Percentiles rank a stretch among this genome's conserved stretches.
Evolutionary conservation across 2,113 vertebrate genomes (phyloP).

Genomic region (Plestiodon gilberti): DNA sequence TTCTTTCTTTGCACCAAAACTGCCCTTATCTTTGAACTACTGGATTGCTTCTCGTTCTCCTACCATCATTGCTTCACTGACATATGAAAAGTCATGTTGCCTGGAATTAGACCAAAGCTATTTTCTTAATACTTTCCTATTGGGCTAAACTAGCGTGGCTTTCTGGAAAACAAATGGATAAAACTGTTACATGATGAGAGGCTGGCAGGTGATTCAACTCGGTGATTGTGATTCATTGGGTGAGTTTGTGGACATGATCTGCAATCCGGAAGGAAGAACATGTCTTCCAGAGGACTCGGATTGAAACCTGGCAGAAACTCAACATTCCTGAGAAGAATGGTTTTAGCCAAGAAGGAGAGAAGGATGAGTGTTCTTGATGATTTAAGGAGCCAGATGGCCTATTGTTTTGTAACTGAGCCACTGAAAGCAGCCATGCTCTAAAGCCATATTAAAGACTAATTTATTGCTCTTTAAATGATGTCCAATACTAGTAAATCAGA

Average conservation of each 20-base stretch:
- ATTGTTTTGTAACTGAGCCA: constrained; percentile 47
- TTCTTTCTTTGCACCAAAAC: neutral
- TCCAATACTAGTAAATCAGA: constrained; percentile 18
- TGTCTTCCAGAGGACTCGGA: constrained; percentile 35
- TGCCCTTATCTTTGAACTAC: neutral
- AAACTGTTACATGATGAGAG: neutral
- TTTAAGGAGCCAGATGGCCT: constrained; percentile 63
- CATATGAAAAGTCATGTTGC: neutral
- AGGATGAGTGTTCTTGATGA: constrained; percentile 43
- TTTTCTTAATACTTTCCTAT: rapidly evolving
- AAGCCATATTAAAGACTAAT: constrained; percentile 18
- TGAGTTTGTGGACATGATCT: neutral
- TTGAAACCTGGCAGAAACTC: constrained; percentile 46
- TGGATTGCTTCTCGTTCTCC: neutral
- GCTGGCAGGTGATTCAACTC: neutral
- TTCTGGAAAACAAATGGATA: neutral
- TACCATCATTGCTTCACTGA: neutral
- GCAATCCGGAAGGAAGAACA: constrained; percentile 24
- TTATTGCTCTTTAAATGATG: constrained; percentile 18
- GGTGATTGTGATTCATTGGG: neutral
- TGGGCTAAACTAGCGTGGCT: neutral
- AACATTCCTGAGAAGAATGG: constrained; percentile 32
- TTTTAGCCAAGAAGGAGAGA: constrained; percentile 51
- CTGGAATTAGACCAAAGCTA: neutral
- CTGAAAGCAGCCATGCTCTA: constrained; percentile 17